Conservation (phyloP, 1,140 invertebrate genomes). For the Mactra quadrangularis region DNA sequence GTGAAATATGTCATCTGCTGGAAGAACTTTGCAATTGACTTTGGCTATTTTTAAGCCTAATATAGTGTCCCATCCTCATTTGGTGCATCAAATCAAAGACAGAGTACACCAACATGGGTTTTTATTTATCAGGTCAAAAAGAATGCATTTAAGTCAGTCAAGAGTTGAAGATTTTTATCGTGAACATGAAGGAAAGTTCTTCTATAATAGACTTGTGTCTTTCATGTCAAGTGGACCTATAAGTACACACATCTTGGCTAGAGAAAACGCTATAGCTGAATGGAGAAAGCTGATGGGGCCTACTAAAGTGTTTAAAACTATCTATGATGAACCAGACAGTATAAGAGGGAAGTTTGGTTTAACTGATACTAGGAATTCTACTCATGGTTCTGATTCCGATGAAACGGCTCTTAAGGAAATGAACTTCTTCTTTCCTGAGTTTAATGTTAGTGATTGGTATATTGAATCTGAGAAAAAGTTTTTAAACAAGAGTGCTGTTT, state of each 20-base stretch:
- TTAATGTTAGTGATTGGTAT: slow-evolving; percentile 87
- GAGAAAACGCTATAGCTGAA: slow-evolving; percentile 89
- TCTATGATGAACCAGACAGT: slow-evolving; percentile 90
- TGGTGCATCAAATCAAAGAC: slow-evolving; percentile 81
- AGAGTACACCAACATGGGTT: slow-evolving; percentile 90
- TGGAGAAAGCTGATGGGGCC: slow-evolving; percentile 95
- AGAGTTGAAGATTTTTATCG: slow-evolving; percentile 91
- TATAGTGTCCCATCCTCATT: slow-evolving; percentile 76
- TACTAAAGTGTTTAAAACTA: slow-evolving; percentile 90
- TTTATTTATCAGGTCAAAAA: slow-evolving; percentile 89
- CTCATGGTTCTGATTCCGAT: slow-evolving; percentile 95
- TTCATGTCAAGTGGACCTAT: slow-evolving; percentile 95
- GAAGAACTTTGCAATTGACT: slow-evolving; percentile 74
- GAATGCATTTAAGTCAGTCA: slow-evolving; percentile 86
- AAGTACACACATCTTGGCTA: slow-evolving; percentile 90
- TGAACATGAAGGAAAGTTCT: slow-evolving; percentile 93
- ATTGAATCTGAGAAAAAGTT: slow-evolving; percentile 83
- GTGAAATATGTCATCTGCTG: slow-evolving; percentile 16
- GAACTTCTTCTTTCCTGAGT: slow-evolving; percentile 92
- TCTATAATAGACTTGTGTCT: slow-evolving; percentile 92
- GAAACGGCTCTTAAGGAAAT: slow-evolving; percentile 91
- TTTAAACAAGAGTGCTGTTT: slow-evolving; percentile 56
- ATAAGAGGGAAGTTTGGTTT: slow-evolving; percentile 93
- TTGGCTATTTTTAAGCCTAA: slow-evolving; percentile 81
- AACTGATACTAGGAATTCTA: slow-evolving; percentile 95